A percentile compares a stretch with the other conserved stretches of the same genome.
phyloP scores from a whole-genome alignment of 2,888 invertebrate genomes.

The Amblyjoppa proteus region DNA sequence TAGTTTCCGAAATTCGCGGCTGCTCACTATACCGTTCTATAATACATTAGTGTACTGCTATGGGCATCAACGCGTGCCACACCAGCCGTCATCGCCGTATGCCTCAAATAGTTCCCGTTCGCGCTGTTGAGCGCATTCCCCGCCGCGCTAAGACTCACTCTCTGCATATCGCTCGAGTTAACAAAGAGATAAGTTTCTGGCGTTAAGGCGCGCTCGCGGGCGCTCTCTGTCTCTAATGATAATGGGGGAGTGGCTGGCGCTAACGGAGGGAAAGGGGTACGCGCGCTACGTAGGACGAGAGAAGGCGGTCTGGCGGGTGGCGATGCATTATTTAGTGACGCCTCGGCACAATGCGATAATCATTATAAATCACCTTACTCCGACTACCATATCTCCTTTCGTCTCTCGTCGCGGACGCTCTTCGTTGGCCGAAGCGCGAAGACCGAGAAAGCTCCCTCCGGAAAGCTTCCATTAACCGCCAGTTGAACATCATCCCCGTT shows the following conservation, averaged over 20 bases:
- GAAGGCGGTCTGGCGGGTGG: constrained; percentile 61
- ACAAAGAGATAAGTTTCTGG: constrained; percentile 70
- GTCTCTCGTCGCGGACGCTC: constrained; percentile 58
- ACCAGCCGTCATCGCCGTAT: constrained; percentile 33
- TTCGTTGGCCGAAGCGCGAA: constrained; percentile 63
- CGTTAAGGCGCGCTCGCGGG: constrained; percentile 42
- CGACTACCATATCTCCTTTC: constrained; percentile 64
- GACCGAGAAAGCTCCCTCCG: constrained; percentile 66
- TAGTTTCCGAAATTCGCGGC: constrained; percentile 33
- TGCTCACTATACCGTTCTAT: constrained; percentile 20
- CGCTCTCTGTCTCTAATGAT: constrained; percentile 75
- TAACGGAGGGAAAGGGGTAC: constrained; percentile 28
- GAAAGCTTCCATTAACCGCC: constrained; percentile 77
- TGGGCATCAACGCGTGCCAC: constrained; percentile 8
- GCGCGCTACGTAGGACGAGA: constrained; percentile 37
- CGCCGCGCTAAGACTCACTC: constrained; percentile 5
- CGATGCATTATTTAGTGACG: constrained; percentile 80
- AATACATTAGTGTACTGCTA: background rate
- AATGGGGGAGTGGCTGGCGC: constrained; percentile 71
- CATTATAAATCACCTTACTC: constrained; percentile 80
- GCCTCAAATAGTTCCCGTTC: constrained; percentile 5
- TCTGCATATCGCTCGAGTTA: constrained; percentile 30
- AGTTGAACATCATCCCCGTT: constrained; percentile 71
- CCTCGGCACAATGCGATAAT: constrained; percentile 78
- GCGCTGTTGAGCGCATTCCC: constrained; percentile 31